Percentiles rank a stretch among this genome's conserved stretches.
phyloP scores from a whole-genome alignment of 1,140 invertebrate genomes.

The Dufourea novaeangliae region DNA sequence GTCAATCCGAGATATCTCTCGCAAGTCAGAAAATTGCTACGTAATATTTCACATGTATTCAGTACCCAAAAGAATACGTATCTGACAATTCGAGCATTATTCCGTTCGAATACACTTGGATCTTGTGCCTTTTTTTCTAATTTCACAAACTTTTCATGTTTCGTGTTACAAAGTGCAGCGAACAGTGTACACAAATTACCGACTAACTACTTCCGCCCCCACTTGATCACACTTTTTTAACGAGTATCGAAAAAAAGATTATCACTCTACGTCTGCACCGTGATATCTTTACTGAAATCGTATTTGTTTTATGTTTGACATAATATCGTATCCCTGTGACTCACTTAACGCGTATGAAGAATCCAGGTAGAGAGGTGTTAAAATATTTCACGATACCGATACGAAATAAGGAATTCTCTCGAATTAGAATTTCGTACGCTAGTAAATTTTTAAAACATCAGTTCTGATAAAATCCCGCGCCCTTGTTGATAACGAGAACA shows the following conservation, averaged over 20 bases:
- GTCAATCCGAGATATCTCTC: constrained; percentile 32
- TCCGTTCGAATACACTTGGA: constrained; percentile 15
- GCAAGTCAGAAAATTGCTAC: constrained; percentile 43
- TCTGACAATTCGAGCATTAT: constrained; percentile 18
- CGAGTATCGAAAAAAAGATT: constrained; percentile 12
- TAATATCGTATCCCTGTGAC: constrained; percentile 8
- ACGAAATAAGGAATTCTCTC: background rate
- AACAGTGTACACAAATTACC: constrained; percentile 57
- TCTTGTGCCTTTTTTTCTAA: constrained; percentile 25
- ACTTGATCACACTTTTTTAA: constrained; percentile 48
- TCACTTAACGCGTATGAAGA: constrained; percentile 7
- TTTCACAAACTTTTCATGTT: constrained; percentile 43
- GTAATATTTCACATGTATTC: constrained; percentile 38
- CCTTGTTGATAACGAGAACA: background rate
- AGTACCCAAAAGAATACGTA: constrained; percentile 9
- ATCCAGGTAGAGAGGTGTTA: background rate
- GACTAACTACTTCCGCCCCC: constrained; percentile 54
- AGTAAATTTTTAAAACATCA: constrained; percentile 7
- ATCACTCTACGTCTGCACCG: background rate
- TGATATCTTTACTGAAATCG: constrained; percentile 24
- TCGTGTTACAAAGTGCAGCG: constrained; percentile 46
- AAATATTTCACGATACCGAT: background rate
- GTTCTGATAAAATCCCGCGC: background rate
- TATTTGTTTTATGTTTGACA: constrained; percentile 39
- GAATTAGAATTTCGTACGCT: background rate